Evolutionary conservation across 2,797 vertebrate genomes (phyloP).

Genomic region (Protonibea diacanthus): DNA sequence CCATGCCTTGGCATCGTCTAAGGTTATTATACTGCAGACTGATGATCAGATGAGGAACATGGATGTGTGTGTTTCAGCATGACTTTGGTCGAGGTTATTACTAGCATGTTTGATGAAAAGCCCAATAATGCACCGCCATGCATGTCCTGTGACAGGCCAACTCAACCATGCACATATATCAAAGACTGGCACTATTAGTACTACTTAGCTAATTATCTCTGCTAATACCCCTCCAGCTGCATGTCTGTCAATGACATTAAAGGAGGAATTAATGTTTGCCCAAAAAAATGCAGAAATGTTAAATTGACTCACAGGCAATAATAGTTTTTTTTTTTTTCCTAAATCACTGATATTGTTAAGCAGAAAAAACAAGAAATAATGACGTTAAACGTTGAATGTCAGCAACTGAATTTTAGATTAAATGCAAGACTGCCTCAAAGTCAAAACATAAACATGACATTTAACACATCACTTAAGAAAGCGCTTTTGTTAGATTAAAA

Average conservation of each 20-base stretch:
- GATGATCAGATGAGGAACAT: slow-evolving; percentile 35
- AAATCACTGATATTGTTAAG: slow-evolving; percentile 27
- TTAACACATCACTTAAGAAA: slow-evolving; percentile 4
- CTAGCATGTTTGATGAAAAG: slow-evolving; percentile 40
- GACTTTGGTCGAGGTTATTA: slow-evolving; percentile 61
- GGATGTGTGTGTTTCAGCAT: slow-evolving; percentile 25
- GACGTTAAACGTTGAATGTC: not conserved
- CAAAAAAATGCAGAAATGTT: slow-evolving; percentile 30
- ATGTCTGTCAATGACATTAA: slow-evolving; percentile 49
- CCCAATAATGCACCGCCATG: slow-evolving; percentile 39
- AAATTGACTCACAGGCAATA: slow-evolving; percentile 34
- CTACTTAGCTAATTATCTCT: slow-evolving; percentile 61
- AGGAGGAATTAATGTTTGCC: slow-evolving; percentile 53
- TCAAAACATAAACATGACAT: slow-evolving; percentile 21
- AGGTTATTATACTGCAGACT: slow-evolving; percentile 40
- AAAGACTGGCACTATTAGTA: slow-evolving; percentile 51
- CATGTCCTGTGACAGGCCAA: slow-evolving; percentile 33
- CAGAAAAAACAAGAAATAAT: not conserved
- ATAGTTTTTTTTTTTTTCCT: slow-evolving; percentile 16
- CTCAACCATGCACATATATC: slow-evolving; percentile 32
- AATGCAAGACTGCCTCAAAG: slow-evolving; percentile 2
- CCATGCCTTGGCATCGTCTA: not conserved
- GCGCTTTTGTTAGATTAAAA: slow-evolving; percentile 2
- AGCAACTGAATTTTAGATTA: slow-evolving; percentile 19
- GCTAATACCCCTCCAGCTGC: slow-evolving; percentile 53